These are phyloP conservation scores for Peribatodes rhomboidaria DNA, from an alignment of 2,888 invertebrate genomes.

Conservation along the genomic window DNA sequence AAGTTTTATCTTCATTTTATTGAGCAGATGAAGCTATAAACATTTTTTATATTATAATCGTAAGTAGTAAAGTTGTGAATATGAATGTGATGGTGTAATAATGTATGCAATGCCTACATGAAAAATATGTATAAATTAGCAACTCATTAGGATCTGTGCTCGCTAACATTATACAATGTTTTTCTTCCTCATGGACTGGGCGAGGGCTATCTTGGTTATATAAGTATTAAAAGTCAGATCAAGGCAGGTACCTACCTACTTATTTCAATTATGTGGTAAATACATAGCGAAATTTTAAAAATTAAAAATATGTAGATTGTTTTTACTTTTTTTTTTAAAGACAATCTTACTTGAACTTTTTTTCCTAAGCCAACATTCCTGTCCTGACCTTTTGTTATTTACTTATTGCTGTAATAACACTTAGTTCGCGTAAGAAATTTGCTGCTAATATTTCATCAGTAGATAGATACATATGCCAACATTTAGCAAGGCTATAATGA, in stretches of 20 bases:
- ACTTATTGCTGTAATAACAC: too few species aligned
- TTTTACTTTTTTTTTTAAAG: too few species aligned
- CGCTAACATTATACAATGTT: slow-evolving; percentile 2
- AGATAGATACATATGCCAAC: neutral
- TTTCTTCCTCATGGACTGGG: neutral
- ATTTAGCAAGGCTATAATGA: neutral
- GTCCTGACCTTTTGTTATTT: too few species aligned
- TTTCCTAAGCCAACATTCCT: too few species aligned
- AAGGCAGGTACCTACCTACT: too few species aligned
- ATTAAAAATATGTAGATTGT: too few species aligned
- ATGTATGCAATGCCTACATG: slow-evolving; percentile 10
- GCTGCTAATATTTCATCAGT: slow-evolving; percentile 5
- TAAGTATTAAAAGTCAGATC: neutral
- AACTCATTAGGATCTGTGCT: slow-evolving; percentile 12
- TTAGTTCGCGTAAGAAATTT: too few species aligned
- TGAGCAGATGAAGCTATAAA: slow-evolving; percentile 24
- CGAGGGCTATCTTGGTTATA: neutral
- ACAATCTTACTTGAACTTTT: too few species aligned
- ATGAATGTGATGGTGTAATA: slow-evolving; percentile 15
- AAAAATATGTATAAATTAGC: slow-evolving; percentile 15
- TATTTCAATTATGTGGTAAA: too few species aligned
- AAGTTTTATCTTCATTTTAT: slow-evolving; percentile 25
- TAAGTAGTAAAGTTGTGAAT: slow-evolving; percentile 19
- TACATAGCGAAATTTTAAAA: too few species aligned
- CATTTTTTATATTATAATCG: slow-evolving; percentile 18